A percentile compares a stretch with the other conserved stretches of the same genome.
Evolutionary conservation across 2,113 vertebrate genomes (phyloP).

Genomic region (Amblyopsis rosae): DNA sequence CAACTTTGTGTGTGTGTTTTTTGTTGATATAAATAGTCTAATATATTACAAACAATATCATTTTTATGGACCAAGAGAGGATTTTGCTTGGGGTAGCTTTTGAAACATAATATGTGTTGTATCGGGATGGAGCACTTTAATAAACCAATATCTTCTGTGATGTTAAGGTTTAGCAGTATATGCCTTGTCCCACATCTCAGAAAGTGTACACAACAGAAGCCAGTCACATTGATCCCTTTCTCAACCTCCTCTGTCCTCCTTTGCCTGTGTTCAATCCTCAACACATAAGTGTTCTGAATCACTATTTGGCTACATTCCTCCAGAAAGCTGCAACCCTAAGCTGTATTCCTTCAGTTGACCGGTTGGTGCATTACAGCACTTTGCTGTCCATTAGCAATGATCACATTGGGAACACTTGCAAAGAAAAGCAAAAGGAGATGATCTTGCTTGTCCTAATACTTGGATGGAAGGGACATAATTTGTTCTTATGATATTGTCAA

Average conservation of each 20-base stretch:
- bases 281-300: conserved; percentile 51
- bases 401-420: conserved; percentile 39
- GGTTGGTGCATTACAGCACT: conserved; percentile 67
- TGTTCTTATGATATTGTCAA: too few relatives aligned
- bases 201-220: neutral
- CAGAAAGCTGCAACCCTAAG: conserved; percentile 64
- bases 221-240: conserved; percentile 4
- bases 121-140: neutral
- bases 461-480: conserved; percentile 1
- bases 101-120: neutral
- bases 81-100: neutral
- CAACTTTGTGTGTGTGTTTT: neutral
- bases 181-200: neutral
- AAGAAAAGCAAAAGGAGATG: conserved; percentile 27
- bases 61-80: too few relatives aligned
- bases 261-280: conserved; percentile 27
- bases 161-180: neutral
- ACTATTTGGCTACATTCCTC: conserved; percentile 49
- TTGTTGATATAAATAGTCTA: neutral
- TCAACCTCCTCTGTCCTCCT: neutral
- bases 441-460: conserved; percentile 14
- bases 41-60: too few relatives aligned
- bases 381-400: conserved; percentile 62
- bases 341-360: conserved; percentile 58
- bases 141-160: neutral